phyloP scores from a whole-genome alignment of 2,113 vertebrate genomes.

The Garra rufa region DNA sequence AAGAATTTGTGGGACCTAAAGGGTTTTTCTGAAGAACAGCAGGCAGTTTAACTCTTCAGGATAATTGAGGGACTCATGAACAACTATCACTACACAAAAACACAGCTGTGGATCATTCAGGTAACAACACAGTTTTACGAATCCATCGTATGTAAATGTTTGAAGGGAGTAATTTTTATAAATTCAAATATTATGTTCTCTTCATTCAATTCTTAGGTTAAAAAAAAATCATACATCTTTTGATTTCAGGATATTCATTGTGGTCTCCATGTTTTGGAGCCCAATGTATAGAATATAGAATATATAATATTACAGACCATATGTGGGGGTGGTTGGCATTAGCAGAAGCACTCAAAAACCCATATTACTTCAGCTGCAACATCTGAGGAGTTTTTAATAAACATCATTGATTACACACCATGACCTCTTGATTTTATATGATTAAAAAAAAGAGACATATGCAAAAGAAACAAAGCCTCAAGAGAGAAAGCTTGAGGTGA shows the following conservation, averaged over 20 bases:
- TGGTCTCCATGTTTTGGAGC: neutral
- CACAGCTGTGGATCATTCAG: too few relatives aligned
- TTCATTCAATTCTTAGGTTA: too few relatives aligned
- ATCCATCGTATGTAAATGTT: too few relatives aligned
- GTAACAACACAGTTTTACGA: too few relatives aligned
- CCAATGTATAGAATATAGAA: neutral
- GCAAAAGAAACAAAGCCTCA: neutral
- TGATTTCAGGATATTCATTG: neutral
- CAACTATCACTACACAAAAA: too few relatives aligned
- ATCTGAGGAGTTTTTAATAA: neutral
- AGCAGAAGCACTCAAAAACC: neutral
- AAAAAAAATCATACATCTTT: neutral
- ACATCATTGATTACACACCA: neutral
- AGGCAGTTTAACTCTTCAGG: too few relatives aligned
- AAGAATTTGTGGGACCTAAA: too few relatives aligned
- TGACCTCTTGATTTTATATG: conserved; percentile 5
- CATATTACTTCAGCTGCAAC: neutral
- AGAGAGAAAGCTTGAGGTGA: conserved; percentile 13
- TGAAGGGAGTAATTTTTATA: too few relatives aligned
- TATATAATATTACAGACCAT: neutral
- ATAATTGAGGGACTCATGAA: too few relatives aligned
- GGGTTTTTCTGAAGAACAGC: too few relatives aligned
- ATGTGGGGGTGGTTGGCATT: neutral
- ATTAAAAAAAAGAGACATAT: neutral
- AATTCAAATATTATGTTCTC: too few relatives aligned